Evolutionary conservation across 2,888 invertebrate species (phyloP).

Genomic region (Drosophila colorata): DNA sequence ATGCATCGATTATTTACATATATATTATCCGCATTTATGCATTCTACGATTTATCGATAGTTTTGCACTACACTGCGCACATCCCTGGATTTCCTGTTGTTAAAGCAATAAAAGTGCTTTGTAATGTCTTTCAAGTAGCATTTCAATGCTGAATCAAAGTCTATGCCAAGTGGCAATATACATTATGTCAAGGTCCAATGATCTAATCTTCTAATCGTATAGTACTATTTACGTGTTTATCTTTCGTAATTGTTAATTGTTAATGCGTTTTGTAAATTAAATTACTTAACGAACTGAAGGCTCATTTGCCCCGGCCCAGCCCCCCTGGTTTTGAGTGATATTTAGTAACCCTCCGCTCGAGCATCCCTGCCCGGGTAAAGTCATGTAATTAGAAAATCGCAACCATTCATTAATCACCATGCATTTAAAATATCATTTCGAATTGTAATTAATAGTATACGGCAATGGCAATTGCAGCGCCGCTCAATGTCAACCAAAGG

Average conservation of each 20-base stretch:
- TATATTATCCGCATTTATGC: no score
- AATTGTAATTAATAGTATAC: constrained; percentile 72
- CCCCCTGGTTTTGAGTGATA: constrained; percentile 29
- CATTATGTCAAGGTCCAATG: constrained; percentile 58
- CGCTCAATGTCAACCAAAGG: constrained; percentile 73
- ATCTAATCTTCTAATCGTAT: constrained; percentile 36
- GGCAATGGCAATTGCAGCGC: constrained; percentile 52
- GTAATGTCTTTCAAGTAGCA: constrained; percentile 11
- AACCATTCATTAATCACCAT: constrained; percentile 66
- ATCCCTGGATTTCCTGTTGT: background rate
- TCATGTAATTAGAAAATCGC: constrained; percentile 74
- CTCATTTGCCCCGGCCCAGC: constrained; percentile 33
- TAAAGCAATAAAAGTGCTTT: background rate
- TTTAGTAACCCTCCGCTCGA: constrained; percentile 32
- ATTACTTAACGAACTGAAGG: constrained; percentile 54
- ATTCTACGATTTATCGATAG: no score
- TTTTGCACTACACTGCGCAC: background rate
- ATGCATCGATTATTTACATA: no score
- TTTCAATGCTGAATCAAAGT: constrained; percentile 25
- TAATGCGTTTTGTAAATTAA: constrained; percentile 50
- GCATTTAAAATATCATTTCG: constrained; percentile 78
- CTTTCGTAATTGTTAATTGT: constrained; percentile 42
- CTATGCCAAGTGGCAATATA: constrained; percentile 19
- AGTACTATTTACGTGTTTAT: constrained; percentile 9
- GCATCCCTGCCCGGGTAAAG: constrained; percentile 1